phyloP scores from a whole-genome alignment of 2,113 vertebrate species.

The Zingel zingel region DNA sequence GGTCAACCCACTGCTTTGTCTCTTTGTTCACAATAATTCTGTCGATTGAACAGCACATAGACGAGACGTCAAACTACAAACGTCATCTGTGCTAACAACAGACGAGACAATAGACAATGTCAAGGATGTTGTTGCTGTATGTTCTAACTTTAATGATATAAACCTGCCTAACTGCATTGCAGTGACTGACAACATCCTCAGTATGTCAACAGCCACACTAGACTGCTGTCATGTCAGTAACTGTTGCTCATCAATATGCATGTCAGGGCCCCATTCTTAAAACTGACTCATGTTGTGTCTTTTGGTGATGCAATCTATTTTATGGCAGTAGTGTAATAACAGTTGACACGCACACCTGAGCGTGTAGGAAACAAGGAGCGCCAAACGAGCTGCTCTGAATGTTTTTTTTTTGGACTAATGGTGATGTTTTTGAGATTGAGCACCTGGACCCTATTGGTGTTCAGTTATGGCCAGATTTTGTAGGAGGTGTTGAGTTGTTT shows the following conservation, averaged over 20 bases:
- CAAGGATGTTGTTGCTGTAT: not conserved
- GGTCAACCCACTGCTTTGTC: not conserved
- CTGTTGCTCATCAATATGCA: constrained; percentile 27
- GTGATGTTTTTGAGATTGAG: constrained; percentile 17
- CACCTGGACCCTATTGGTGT: constrained; percentile 64
- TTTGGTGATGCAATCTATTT: constrained; percentile 36
- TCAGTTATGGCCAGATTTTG: constrained; percentile 42
- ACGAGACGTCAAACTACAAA: not conserved
- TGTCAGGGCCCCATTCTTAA: constrained; percentile 28
- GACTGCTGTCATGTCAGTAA: constrained; percentile 6
- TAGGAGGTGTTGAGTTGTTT: constrained; percentile 66
- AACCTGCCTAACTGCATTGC: constrained; percentile 59
- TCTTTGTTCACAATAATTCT: not conserved
- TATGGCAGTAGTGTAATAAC: constrained; percentile 16
- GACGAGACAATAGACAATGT: not conserved
- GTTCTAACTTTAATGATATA: not conserved
- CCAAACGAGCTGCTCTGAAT: not conserved
- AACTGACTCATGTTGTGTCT: constrained; percentile 46
- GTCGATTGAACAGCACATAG: not conserved
- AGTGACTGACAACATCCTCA: not conserved
- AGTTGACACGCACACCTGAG: constrained; percentile 35
- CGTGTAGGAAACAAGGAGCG: constrained; percentile 9
- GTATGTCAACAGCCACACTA: not conserved
- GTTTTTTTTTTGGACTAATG: not conserved
- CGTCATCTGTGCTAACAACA: constrained; percentile 3